Conservation (phyloP, 2,888 invertebrate genomes). For the Patella pellucida region DNA sequence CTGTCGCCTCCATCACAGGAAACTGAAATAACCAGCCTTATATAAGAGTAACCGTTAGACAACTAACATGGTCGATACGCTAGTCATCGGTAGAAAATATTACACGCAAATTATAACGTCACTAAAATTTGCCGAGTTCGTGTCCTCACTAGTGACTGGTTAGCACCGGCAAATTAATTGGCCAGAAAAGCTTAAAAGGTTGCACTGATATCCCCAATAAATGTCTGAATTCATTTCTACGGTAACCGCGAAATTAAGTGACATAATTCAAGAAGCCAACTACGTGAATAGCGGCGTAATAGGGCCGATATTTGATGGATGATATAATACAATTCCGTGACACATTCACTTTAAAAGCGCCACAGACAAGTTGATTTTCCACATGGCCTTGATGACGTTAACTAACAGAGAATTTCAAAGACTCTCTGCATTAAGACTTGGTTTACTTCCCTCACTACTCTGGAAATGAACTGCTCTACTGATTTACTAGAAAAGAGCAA, state of each 20-base stretch:
- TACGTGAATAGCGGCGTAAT: neutral
- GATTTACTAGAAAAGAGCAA: too few species aligned
- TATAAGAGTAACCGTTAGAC: too few species aligned
- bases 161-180: neutral
- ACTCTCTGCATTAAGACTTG: too few species aligned
- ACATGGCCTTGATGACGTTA: neutral
- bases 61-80: too few species aligned
- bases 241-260: neutral
- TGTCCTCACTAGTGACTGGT: neutral
- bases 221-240: neutral
- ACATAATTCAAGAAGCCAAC: conserved; percentile 9
- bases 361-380: conserved; percentile 5
- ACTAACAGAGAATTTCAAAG: too few species aligned
- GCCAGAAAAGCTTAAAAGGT: conserved; percentile 7
- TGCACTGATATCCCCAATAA: neutral
- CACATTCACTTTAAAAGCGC: neutral
- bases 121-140: neutral
- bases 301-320: neutral
- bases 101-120: neutral
- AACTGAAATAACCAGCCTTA: too few species aligned
- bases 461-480: too few species aligned
- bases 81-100: too few species aligned
- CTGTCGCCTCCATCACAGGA: neutral
- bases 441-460: too few species aligned
- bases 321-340: too few species aligned